Base-by-base conservation (phyloP, 2,113 vertebrate species). In the Phodopus roborovskii region DNA sequence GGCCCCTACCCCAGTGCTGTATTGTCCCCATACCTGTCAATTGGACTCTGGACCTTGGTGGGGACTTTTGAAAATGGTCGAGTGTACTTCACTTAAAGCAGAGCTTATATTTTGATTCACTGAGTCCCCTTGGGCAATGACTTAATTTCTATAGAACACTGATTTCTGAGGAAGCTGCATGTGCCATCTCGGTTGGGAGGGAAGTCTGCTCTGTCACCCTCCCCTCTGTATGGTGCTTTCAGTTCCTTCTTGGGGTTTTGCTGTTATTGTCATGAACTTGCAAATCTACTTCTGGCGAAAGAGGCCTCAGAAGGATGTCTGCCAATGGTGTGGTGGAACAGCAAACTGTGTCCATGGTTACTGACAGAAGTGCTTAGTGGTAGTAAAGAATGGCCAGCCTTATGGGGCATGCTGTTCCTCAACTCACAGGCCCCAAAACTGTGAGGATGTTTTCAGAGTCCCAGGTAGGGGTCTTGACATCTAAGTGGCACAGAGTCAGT, bases 191-290 rank as follows among this genome's bases (percentile, higher is more conserved):
- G 42, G 28, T 36, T 1, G 12, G 26, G 48, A 84, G n/a, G 96
- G 95, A 97, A 97, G 95, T 95, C 60, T 26, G 1, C 60, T 73
- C 26, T 16, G 88, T 81, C 7, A 48, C 45, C 91, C 91, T 62
- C 39, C 62, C 19, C 6, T 85, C 66, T 39, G 33, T 66, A 3
- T 13, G 28, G 8, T 19, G 87, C 64, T 98, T 97, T 98, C 94
- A 50, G 91, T 98, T 98, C 97, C 96, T 88, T 64, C 33, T 95
- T 96, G n/a, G 78, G 42, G 36, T 87, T 88, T 97, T 83, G 92
- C 75, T 95, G 50, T 89, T 91, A 42, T 90, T 73, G 77, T 92
- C 48, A 39, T 39, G 53, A 73, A 86, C 36, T 93, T 15, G 39
- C 56, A 94, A 81, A 71, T 95, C 75, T 73, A 10, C 82, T 91